Conservation (phyloP, 2,797 vertebrate genomes). For the Anas bernieri region DNA sequence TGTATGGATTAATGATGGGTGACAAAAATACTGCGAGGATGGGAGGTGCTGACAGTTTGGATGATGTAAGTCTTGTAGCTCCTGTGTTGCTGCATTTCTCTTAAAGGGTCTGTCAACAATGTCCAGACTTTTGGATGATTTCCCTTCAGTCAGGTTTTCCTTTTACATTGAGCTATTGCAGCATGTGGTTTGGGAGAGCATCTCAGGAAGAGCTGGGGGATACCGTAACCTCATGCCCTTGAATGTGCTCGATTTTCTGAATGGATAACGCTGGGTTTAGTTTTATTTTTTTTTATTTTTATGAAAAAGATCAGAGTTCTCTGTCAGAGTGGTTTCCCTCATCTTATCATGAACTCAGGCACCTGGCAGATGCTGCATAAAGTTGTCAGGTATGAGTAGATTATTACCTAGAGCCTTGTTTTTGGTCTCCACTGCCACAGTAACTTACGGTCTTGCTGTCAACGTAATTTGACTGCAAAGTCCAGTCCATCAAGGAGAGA, state of each 20-base stretch:
- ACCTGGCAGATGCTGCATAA: background rate
- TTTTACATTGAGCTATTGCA: background rate
- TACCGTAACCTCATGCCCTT: background rate
- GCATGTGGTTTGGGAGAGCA: background rate
- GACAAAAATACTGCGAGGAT: slow-evolving; percentile 45
- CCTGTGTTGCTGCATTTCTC: slow-evolving; percentile 5
- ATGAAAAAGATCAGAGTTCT: background rate
- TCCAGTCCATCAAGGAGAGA: background rate
- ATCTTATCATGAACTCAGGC: background rate
- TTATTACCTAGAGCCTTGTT: background rate
- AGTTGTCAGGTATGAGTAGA: background rate
- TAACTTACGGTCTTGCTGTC: background rate
- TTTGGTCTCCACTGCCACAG: background rate
- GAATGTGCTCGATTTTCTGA: background rate
- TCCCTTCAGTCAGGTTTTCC: slow-evolving; percentile 8
- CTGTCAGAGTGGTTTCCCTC: background rate
- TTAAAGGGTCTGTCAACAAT: slow-evolving; percentile 40
- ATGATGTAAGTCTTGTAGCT: slow-evolving; percentile 31
- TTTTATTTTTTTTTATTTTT: background rate
- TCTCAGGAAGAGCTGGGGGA: background rate
- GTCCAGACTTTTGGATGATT: slow-evolving; percentile 10
- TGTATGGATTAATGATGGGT: background rate
- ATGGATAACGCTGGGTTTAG: background rate
- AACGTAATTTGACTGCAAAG: background rate
- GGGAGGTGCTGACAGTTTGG: slow-evolving; percentile 55